Base-by-base conservation (phyloP, 2,888 invertebrate genomes). In the Drosophila seclusa region DNA sequence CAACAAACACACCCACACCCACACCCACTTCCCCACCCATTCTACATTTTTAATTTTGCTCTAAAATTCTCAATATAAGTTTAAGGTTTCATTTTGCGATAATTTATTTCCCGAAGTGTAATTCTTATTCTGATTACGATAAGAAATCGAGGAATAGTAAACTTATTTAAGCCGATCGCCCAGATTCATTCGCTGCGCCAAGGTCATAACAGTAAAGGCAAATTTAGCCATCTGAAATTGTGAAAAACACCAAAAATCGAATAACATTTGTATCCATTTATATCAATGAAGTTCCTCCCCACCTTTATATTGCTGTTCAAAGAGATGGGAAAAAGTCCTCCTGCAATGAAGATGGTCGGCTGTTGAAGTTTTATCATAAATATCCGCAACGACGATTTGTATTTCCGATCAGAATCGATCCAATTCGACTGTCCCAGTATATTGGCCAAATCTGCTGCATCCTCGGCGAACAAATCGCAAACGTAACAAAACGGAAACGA, bases 171-270 rank as follows among this genome's bases (percentile, higher is more conserved):
- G 63, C 21, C 53, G 36, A 52, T 78, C 76, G 8, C 59, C 74
- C 54, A 89, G 64, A 68, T 87, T 82, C 71, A 90, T 78, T 32
- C 76, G 55, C 45, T 78, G 68, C n/a, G 83, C 73, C 8, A 90
- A 68, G 3, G 88, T 90, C 59, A 90, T 84, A 31, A 90, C 70
- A 32, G 76, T 90, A 69, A 90, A 84, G 3, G 91, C 90, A 64
- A 88, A 83, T 57, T 90, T 90, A 18, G 83, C 73, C 55, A 76
- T 32, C 72, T 74, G 18, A 6, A 34, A 32, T 18, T 16, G 11
- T 11, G 10, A 10, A 10, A 10, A 29, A 29, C n/a, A n/a, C 32
- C 31, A 10, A 31, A 10, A 31, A 31, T 31, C 31, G 10, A 31
- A 31, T 3, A 10, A 31, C 3, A 31, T 31, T 10, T 31, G 31